These are phyloP conservation scores for Tapera naevia DNA, from an alignment of 2,797 vertebrate genomes.

Conservation along the genomic window DNA sequence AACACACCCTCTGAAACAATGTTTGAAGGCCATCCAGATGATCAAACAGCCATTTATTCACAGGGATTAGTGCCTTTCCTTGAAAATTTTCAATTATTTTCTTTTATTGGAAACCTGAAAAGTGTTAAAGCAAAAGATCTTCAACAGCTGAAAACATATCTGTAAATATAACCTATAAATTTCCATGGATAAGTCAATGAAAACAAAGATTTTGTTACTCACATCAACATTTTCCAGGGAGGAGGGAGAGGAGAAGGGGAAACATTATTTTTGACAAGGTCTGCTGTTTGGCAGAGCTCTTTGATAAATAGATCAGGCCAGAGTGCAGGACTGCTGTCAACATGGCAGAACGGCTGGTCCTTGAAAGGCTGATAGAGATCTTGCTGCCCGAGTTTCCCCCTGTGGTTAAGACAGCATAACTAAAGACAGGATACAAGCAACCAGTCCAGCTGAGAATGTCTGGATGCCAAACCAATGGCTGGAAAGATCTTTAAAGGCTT, in stretches of 20 bases:
- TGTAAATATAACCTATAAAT: constrained; percentile 48
- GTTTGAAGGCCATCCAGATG: not conserved
- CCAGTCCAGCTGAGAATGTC: constrained; percentile 60
- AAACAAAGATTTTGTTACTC: constrained; percentile 50
- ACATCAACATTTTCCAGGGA: constrained; percentile 53
- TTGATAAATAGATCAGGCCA: constrained; percentile 58
- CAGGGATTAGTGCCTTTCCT: not conserved
- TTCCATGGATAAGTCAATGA: constrained; percentile 22
- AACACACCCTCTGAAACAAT: not conserved
- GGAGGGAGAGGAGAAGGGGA: not conserved
- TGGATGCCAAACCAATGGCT: constrained; percentile 66
- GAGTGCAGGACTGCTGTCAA: constrained; percentile 21
- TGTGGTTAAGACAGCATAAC: constrained; percentile 65
- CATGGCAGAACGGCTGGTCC: constrained; percentile 52
- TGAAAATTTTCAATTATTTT: not conserved
- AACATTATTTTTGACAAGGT: constrained; percentile 63
- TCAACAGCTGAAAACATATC: not conserved
- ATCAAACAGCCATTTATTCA: not conserved
- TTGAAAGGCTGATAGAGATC: constrained; percentile 71
- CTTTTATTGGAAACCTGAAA: not conserved
- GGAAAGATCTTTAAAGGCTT: constrained; percentile 58
- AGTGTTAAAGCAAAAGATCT: not conserved
- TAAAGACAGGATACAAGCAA: constrained; percentile 69
- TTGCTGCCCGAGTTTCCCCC: constrained; percentile 42
- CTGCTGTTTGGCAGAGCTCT: constrained; percentile 58